phyloP scores from a whole-genome alignment of 2,797 vertebrate species.

The Xyrichtys novacula region DNA sequence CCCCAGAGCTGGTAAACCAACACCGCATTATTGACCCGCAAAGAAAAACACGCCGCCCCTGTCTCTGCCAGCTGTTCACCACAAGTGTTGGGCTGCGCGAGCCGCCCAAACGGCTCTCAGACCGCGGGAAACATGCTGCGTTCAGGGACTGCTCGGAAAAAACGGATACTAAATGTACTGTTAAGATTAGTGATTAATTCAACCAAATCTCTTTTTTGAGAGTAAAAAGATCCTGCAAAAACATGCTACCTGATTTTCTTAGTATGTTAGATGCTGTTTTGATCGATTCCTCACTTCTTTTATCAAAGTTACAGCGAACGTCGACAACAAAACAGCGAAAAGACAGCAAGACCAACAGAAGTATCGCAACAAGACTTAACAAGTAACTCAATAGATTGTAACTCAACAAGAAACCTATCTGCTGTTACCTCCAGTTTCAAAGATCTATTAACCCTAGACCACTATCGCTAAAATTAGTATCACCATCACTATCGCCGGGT shows the following conservation, averaged over 20 bases:
- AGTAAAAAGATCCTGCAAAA: too few species aligned
- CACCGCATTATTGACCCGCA: conserved; percentile 75
- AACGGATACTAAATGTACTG: fast-evolving
- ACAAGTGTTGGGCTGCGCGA: conserved; percentile 43
- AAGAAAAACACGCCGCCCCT: conserved; percentile 71
- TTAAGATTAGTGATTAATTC: background rate
- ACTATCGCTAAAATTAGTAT: too few species aligned
- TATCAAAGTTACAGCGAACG: background rate
- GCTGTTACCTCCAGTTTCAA: too few species aligned
- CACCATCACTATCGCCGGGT: too few species aligned
- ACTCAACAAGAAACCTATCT: too few species aligned
- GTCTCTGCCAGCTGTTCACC: conserved; percentile 77
- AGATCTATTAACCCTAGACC: too few species aligned
- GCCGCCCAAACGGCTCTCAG: conserved; percentile 17
- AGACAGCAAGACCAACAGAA: background rate
- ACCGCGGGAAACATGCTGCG: conserved; percentile 28
- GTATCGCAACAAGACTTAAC: too few species aligned
- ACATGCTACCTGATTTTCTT: too few species aligned
- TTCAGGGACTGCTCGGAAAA: conserved; percentile 41
- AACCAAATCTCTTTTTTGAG: background rate
- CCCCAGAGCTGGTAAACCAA: conserved; percentile 82
- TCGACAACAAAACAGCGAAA: background rate
- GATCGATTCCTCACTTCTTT: background rate
- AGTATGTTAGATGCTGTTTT: too few species aligned
- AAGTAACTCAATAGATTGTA: too few species aligned